Percentiles rank a stretch among this genome's conserved stretches.
phyloP scores from a whole-genome alignment of 2,113 vertebrate genomes.

The Tonatia bakeri region DNA sequence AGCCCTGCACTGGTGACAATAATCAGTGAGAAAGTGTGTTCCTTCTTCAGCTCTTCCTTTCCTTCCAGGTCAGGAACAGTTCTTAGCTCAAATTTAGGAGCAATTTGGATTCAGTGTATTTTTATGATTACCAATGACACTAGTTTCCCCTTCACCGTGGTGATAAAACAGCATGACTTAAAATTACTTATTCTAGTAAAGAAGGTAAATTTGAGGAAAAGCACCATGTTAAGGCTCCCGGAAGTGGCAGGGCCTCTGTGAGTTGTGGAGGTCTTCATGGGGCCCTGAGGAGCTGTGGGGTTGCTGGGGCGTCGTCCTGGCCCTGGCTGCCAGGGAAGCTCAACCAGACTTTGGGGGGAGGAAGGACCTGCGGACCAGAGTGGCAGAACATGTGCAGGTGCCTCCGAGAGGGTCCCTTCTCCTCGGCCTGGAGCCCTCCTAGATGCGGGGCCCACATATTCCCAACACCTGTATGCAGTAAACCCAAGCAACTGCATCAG shows the following conservation, averaged over 20 bases:
- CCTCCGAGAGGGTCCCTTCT: background rate
- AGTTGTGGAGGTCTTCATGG: fast-evolving
- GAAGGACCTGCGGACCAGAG: background rate
- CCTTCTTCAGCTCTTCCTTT: background rate
- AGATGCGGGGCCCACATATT: background rate
- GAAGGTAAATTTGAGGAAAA: background rate
- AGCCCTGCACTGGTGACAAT: background rate
- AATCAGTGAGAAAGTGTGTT: background rate
- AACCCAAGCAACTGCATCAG: background rate
- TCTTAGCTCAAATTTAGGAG: background rate
- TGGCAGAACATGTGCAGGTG: background rate
- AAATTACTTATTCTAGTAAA: background rate
- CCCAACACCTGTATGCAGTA: fast-evolving
- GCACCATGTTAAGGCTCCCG: background rate
- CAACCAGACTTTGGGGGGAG: background rate
- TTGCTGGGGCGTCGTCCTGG: fast-evolving
- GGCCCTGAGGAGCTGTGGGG: fast-evolving
- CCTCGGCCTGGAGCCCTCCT: background rate
- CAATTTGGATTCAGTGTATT: background rate
- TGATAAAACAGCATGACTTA: background rate
- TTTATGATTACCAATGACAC: background rate
- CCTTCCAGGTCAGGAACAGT: background rate
- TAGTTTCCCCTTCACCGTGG: background rate
- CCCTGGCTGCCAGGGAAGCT: background rate
- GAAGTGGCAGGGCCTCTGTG: background rate